Evolutionary conservation across 2,888 invertebrate genomes (phyloP).

Genomic region (Spodoptera exigua): DNA sequence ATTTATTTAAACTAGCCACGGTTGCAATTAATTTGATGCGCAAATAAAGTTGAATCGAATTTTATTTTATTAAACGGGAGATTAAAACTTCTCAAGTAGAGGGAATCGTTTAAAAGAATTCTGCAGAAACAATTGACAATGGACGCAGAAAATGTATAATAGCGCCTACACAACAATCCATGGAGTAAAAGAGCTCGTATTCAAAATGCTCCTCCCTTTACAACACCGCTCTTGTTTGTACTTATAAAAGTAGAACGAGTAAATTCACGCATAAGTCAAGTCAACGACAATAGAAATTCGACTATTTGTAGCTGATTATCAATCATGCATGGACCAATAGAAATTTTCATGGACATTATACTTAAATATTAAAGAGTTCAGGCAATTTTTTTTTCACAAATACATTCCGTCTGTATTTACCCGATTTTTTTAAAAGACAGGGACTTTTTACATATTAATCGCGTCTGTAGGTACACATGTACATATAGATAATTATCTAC

Average conservation of each 20-base stretch:
- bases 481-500: too few relatives aligned
- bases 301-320: slow-evolving; percentile 42
- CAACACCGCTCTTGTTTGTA: slow-evolving; percentile 70
- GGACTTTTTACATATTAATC: too few relatives aligned
- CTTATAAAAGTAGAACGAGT: slow-evolving; percentile 68
- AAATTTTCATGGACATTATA: slow-evolving; percentile 49
- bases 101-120: slow-evolving; percentile 67
- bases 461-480: too few relatives aligned
- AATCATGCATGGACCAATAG: slow-evolving; percentile 36
- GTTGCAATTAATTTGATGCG: slow-evolving; percentile 51
- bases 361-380: background rate
- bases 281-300: slow-evolving; percentile 50
- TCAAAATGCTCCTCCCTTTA: slow-evolving; percentile 61
- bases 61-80: slow-evolving; percentile 47
- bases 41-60: slow-evolving; percentile 48
- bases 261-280: slow-evolving; percentile 62
- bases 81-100: slow-evolving; percentile 49
- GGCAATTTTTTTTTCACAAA: too few relatives aligned
- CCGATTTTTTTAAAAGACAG: too few relatives aligned
- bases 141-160: slow-evolving; percentile 67
- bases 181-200: slow-evolving; percentile 58
- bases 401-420: too few relatives aligned
- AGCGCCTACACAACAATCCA: slow-evolving; percentile 66
- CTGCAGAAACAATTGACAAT: slow-evolving; percentile 72
- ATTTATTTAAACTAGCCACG: slow-evolving; percentile 37